Percentiles rank a stretch among this genome's conserved stretches.
Conservation (phyloP, 2,888 invertebrate genomes). For the Silvanus unidentatus region DNA sequence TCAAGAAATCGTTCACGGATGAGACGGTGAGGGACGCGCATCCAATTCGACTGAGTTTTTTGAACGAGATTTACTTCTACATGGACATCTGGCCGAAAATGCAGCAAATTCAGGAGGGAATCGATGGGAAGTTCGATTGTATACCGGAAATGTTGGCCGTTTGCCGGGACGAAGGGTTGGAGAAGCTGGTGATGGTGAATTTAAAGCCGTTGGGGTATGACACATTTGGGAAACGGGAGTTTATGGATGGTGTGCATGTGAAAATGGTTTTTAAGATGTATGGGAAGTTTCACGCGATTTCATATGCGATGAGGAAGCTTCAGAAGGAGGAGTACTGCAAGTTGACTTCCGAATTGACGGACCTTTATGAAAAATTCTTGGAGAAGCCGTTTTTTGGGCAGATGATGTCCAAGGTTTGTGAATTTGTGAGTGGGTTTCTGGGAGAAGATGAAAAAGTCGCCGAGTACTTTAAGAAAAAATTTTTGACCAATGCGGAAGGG, state of each 20-base stretch:
- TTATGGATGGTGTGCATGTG: constrained; percentile 18
- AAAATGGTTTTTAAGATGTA: constrained; percentile 16
- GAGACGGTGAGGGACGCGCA: constrained; percentile 4
- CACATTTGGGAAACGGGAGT: constrained; percentile 12
- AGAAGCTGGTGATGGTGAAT: constrained; percentile 19
- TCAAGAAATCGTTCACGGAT: constrained; percentile 13
- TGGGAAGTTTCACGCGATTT: constrained; percentile 22
- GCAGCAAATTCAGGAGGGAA: constrained; percentile 15
- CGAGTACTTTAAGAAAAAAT: too few relatives aligned
- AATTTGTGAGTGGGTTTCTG: too few relatives aligned
- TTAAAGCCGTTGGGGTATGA: constrained; percentile 17
- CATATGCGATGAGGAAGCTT: constrained; percentile 20
- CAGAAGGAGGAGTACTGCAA: constrained; percentile 9
- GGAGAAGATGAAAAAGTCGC: too few relatives aligned
- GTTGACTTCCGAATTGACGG: not conserved
- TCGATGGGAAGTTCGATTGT: too few relatives aligned
- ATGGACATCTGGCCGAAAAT: constrained; percentile 16
- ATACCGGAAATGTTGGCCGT: too few relatives aligned
- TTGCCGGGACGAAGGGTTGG: constrained; percentile 10
- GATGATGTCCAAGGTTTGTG: too few relatives aligned
- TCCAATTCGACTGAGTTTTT: constrained; percentile 10
- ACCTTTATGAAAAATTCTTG: not conserved
- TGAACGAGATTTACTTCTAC: constrained; percentile 19
- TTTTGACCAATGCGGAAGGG: too few relatives aligned
- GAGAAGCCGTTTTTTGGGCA: not conserved